Evolutionary conservation across 2,797 vertebrate genomes (phyloP).

Genomic region (Cichlasoma orientale): DNA sequence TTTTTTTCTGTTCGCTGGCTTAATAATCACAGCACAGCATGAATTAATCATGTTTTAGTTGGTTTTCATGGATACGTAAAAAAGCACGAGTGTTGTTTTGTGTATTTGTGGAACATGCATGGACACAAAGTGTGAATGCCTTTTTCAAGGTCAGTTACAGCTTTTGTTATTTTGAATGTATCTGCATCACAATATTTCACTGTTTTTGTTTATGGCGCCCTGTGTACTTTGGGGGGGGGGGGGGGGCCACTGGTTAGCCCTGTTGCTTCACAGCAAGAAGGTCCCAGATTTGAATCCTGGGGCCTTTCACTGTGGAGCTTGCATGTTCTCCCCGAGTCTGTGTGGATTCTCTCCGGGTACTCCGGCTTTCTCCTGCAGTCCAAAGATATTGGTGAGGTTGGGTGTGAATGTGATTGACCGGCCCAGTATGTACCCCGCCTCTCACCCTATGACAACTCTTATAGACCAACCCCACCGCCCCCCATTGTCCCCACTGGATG

Average conservation of each 20-base stretch:
- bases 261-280: neutral
- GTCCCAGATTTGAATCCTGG: neutral
- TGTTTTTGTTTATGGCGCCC: constrained; percentile 21
- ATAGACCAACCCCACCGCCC: neutral
- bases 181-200: neutral
- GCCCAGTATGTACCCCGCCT: neutral
- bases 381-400: neutral
- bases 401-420: neutral
- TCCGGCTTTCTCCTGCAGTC: neutral
- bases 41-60: constrained; percentile 44
- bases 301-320: neutral
- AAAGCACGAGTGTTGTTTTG: constrained; percentile 1
- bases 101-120: constrained; percentile 7
- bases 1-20: constrained; percentile 34
- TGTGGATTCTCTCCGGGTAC: neutral
- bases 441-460: neutral
- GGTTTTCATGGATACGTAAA: constrained; percentile 19
- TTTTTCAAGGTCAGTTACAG: constrained; percentile 1
- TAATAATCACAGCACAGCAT: constrained; percentile 55
- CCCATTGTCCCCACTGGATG: neutral
- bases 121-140: neutral
- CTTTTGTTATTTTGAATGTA: constrained; percentile 20
- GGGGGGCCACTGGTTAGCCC: accelerated
- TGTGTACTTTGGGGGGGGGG: constrained; percentile 8
- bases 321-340: neutral